Conservation (phyloP, 2,797 vertebrate species). For the Streptopelia turtur region DNA sequence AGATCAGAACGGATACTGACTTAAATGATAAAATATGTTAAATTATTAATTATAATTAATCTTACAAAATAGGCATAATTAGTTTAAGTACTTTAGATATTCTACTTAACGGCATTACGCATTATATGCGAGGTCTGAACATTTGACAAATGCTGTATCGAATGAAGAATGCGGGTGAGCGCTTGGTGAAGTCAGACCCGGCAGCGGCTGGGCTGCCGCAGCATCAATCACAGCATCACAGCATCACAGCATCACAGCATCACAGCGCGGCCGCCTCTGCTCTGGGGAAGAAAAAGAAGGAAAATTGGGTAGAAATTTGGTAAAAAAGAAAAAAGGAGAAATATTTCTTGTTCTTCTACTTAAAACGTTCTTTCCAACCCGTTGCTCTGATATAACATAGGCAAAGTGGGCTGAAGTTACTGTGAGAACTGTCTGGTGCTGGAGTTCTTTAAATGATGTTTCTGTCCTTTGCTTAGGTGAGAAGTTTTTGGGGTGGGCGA, state of each 20-base stretch:
- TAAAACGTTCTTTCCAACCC: neutral
- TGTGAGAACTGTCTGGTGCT: neutral
- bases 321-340: neutral
- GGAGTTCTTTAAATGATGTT: neutral
- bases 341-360: neutral
- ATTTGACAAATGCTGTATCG: slow-evolving; percentile 60
- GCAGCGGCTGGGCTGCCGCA: neutral
- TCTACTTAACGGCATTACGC: slow-evolving; percentile 78
- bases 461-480: neutral
- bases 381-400: accelerated
- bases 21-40: slow-evolving; percentile 86
- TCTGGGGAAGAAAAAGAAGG: too few species aligned
- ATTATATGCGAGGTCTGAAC: slow-evolving; percentile 75
- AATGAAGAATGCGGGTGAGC: neutral
- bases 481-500: neutral
- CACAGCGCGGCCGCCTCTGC: too few species aligned
- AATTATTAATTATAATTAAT: slow-evolving; percentile 88
- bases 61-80: slow-evolving; percentile 85
- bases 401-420: neutral
- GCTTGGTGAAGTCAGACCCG: neutral
- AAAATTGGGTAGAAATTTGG: neutral
- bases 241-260: too few species aligned
- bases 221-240: too few species aligned
- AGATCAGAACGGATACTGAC: slow-evolving; percentile 86
- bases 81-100: slow-evolving; percentile 83